Base-by-base conservation (phyloP, 2,113 vertebrate species). In the Cyphomyrus plagiostoma region DNA sequence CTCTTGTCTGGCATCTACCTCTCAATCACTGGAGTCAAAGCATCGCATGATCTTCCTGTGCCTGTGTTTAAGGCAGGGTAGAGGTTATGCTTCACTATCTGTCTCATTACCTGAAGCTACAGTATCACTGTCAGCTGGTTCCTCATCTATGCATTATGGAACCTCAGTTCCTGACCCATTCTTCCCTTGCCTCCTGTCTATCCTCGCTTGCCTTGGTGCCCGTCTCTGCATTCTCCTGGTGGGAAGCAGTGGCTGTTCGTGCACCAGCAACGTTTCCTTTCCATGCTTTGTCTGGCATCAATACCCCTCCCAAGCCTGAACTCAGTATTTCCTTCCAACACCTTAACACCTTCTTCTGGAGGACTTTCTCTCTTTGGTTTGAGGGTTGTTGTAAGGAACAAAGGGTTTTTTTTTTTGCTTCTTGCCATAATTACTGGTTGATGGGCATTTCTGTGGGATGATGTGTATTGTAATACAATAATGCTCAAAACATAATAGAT, bases 41-140 rank as follows among this genome's bases (percentile, higher is more conserved):
- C 95, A 95, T 95, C 94, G 95, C 95, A 96, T 96, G 95, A 95
- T 94, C 94, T 95, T 96, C 93, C 90, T 93, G 50, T 94, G 77
- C 91, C 92, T 91, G 70, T 93, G 89, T 90, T 92, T 93, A 91
- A 94, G 93, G 94, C 94, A 89, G 90, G 91, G 90, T 89, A 94
- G 91, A 93, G 93, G 89, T 46, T 91, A 91, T 90, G 88, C 92
- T 39, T 88, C 90, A 90, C 30, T 87, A 39, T 90, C 66, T 62
- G 88, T 92, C 88, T 90, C 90, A 91, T 88, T 91, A 84, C 53
- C 88, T 49, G 90, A 89, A 77, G 88, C 91, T 86, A 85, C 74
- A 90, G 26, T 48, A 62, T 49, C 82, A 90, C 80, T 83, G 77
- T 89, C 84, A 70, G 85, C 86, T 84, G 53, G 88, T 89, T 88